Evolutionary conservation across 2,888 invertebrate species (phyloP), one percentile per base, ranked within the genome.

Genomic region (Leucophenga montana): DNA sequence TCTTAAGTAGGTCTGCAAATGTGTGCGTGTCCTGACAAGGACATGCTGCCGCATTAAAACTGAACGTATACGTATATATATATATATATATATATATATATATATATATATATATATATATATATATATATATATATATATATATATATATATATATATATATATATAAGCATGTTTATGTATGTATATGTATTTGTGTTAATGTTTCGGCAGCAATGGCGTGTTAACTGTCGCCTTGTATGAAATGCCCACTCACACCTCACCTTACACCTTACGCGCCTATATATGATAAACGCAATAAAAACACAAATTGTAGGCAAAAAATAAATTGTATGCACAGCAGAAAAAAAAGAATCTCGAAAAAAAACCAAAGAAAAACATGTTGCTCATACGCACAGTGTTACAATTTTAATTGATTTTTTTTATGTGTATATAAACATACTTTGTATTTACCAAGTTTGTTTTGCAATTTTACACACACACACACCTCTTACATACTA

Each of bases 121-220:
- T n/a, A n/a, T n/a, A n/a, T n/a, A n/a, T n/a, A n/a, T n/a, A n/a
- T n/a, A n/a, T n/a, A n/a, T n/a, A n/a, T n/a, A n/a, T n/a, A n/a
- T n/a, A n/a, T n/a, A n/a, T n/a, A n/a, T n/a, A n/a, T n/a, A n/a
- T n/a, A n/a, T n/a, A n/a, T n/a, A n/a, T n/a, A n/a, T n/a, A n/a
- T n/a, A n/a, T n/a, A n/a, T n/a, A n/a, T n/a, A n/a, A n/a, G n/a
- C n/a, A n/a, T n/a, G n/a, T n/a, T n/a, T n/a, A n/a, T n/a, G n/a
- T 53, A 59, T 27, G 33, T 16, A 18, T 20, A 62, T 57, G 53
- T 61, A 39, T 44, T 61, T 62, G 83, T 79, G 85, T 81, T 82
- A 83, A 84, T 84, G 83, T 75, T 74, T 78, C 75, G 81, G 75
- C 77, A 80, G 78, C 79, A 83, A 82, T 84, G 83, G 77, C 77